A percentile compares a stretch with the other conserved stretches of the same genome.
Evolutionary conservation across 2,113 vertebrate species (phyloP).

Genomic region (Anarrhichthys ocellatus): DNA sequence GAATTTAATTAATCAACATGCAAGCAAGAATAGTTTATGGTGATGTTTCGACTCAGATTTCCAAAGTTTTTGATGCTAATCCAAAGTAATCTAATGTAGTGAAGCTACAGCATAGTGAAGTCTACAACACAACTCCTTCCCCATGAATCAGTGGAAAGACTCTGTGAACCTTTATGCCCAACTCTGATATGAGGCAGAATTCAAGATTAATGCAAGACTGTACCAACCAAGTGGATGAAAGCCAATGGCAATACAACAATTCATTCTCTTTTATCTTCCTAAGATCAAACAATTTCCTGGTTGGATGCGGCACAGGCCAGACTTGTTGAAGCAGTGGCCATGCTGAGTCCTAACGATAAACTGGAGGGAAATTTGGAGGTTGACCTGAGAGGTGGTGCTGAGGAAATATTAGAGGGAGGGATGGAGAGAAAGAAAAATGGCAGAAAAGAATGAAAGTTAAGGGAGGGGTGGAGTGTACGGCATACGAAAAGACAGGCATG

Average conservation of each 20-base stretch:
- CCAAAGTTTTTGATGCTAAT: not conserved
- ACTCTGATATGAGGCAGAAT: constrained; percentile 40
- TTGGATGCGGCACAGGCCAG: not conserved
- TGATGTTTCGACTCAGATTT: not conserved
- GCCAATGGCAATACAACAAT: constrained; percentile 10
- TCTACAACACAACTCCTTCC: not conserved
- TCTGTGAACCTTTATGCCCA: constrained; percentile 6
- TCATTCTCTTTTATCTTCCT: constrained; percentile 50
- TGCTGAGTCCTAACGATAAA: constrained; percentile 20
- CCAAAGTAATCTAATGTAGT: not conserved
- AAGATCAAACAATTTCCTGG: constrained; percentile 46
- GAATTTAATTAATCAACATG: not conserved
- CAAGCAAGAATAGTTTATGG: not conserved
- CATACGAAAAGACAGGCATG: constrained; percentile 1
- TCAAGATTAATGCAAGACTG: constrained; percentile 28
- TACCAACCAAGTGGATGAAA: constrained; percentile 33
- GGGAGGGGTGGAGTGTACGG: not conserved
- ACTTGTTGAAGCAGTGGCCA: constrained; percentile 1
- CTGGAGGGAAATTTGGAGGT: constrained; percentile 17
- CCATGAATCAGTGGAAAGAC: constrained; percentile 2
- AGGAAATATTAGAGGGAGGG: not conserved
- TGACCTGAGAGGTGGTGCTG: constrained; percentile 25
- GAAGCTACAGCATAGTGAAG: no score
- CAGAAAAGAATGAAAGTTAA: constrained; percentile 6
- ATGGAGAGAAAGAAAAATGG: not conserved